A percentile compares a stretch with the other conserved stretches of the same genome.
phyloP scores from a whole-genome alignment of 2,113 vertebrate species.

The Pelobates fuscus region DNA sequence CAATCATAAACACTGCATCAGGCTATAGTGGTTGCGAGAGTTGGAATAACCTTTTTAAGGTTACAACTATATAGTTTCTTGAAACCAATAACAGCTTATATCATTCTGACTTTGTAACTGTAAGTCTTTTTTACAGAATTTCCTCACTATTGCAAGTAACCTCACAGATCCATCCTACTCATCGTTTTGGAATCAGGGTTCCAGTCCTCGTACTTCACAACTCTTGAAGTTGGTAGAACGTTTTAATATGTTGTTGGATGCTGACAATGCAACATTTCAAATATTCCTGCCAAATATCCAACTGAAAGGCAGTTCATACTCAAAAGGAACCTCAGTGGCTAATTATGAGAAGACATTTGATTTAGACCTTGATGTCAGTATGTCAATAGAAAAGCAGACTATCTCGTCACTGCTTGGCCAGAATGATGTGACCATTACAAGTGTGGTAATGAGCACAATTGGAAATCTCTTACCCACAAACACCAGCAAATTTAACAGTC shows the following conservation, averaged over 20 bases:
- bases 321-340: neutral
- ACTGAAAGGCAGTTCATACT: conserved; percentile 55
- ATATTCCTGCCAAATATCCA: conserved; percentile 58
- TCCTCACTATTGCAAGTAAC: conserved; percentile 68
- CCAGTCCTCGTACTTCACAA: conserved; percentile 50
- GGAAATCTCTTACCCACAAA: conserved; percentile 56
- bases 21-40: too few relatives aligned
- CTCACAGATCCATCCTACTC: conserved; percentile 56
- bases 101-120: too few relatives aligned
- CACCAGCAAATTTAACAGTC: rapidly evolving
- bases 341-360: conserved; percentile 58
- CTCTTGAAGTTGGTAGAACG: conserved; percentile 72
- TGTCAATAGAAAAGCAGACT: conserved; percentile 55
- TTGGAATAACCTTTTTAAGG: too few relatives aligned
- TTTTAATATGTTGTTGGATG: conserved; percentile 55
- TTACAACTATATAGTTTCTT: too few relatives aligned
- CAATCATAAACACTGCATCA: too few relatives aligned
- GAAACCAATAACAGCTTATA: too few relatives aligned
- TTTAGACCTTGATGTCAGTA: conserved; percentile 50
- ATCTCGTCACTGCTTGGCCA: conserved; percentile 49
- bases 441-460: conserved; percentile 69
- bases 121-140: conserved; percentile 72
- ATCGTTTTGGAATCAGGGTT: conserved; percentile 42
- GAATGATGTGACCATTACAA: conserved; percentile 56
- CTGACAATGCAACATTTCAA: conserved; percentile 29